Base-by-base conservation (phyloP, 2,113 vertebrate genomes). In the Forbesichthys papilliferus region DNA sequence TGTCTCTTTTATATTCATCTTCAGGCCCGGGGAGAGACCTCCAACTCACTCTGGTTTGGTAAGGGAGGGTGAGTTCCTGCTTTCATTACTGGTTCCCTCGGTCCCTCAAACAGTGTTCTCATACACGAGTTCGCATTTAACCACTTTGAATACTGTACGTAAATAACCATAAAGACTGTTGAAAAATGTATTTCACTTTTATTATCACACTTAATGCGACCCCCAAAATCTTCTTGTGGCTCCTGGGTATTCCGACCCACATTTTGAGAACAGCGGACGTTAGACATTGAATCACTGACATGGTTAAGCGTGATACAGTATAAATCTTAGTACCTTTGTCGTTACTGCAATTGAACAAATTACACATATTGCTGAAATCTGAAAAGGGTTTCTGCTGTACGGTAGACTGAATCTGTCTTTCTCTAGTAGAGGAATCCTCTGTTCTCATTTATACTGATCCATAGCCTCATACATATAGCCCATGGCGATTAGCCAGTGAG, bases 21-120 rank as follows among this genome's bases (percentile, higher is more conserved):
- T 91, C 86, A 99, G 97, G 96, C 95, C 48, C 94, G 95, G 1
- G 97, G 96, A 80, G 97, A 97, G 86, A 94, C 94, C 3, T 94
- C 96, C 54, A 95, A 90, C 71, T 98, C 96, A 0, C 85, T 99
- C 2, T 98, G 96, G 97, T 98, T 99, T 87, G 91, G 92, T 85
- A 99, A 98, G 93, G 97, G 95, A 90, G 95, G 97, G 96, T 98
- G 80, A 95, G 96, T 95, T 75, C 42, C 0, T 1, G 46, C 52
- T 46, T 9, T 42, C 36, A 2, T 4, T 42, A 1, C 36, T 42
- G 36, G 4, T 42, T 42, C 7, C 4, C 36, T 55, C 66, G 48
- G 1, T 61, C 69, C 11, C 12, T 58, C 13, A 18, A n/a, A 6
- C 63, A 16, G 60, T 74, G 4, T 20, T 62, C 33, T 54, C 18